phyloP scores from a whole-genome alignment of 2,113 vertebrate genomes.

The Ahaetulla prasina region DNA sequence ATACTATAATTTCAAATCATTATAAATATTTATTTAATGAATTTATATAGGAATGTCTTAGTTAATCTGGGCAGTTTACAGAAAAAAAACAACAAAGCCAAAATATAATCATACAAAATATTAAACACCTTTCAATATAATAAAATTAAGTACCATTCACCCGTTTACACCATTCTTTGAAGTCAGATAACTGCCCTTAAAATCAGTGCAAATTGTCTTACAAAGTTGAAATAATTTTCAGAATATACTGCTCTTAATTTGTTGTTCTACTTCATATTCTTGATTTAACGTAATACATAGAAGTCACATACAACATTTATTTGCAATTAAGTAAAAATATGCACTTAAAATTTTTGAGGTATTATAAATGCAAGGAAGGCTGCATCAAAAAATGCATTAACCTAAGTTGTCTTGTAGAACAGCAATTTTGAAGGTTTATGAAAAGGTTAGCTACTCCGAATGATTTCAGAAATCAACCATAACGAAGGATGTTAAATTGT shows the following conservation, averaged over 20 bases:
- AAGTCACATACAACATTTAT: not conserved
- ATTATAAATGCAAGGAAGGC: not conserved
- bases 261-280: not conserved
- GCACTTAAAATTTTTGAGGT: not conserved
- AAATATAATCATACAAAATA: not conserved
- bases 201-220: not conserved
- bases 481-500: not conserved
- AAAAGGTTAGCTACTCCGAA: not conserved
- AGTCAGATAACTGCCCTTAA: not conserved
- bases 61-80: not conserved
- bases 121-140: not conserved
- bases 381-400: not conserved
- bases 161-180: not conserved
- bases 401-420: not conserved
- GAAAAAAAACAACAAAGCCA: not conserved
- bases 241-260: not conserved
- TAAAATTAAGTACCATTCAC: not conserved
- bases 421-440: not conserved
- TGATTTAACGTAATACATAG: not conserved
- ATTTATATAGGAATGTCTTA: not conserved
- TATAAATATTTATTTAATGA: not conserved
- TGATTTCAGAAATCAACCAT: not conserved
- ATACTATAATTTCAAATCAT: not conserved
- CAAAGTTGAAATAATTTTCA: not conserved
- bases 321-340: not conserved